Conservation (phyloP, 2,113 vertebrate genomes). For the Melanerpes formicivorus region DNA sequence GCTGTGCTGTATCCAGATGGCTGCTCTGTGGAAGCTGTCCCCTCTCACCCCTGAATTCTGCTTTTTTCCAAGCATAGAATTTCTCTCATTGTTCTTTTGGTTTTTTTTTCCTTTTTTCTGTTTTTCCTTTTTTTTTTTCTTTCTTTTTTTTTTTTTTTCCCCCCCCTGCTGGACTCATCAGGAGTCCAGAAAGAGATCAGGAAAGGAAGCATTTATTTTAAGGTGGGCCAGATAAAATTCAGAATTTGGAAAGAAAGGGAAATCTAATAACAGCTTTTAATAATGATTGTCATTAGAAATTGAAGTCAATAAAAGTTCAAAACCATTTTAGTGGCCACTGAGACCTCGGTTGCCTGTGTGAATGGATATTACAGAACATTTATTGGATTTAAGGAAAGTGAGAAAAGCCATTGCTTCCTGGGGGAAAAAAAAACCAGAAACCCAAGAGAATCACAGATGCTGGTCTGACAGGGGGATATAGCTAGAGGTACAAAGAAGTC, state of each 20-base stretch:
- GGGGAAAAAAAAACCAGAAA: not conserved
- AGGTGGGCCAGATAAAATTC: not conserved
- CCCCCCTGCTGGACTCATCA: not conserved
- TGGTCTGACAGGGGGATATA: not conserved
- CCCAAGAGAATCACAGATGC: not conserved
- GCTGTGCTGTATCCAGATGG: not conserved
- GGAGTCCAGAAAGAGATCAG: not conserved
- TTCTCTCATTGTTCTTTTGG: not conserved
- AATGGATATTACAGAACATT: conserved; percentile 48
- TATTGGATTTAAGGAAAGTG: conserved; percentile 41
- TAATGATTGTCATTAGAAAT: not conserved
- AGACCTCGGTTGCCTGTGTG: conserved; percentile 21
- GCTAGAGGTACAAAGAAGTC: conserved; percentile 26
- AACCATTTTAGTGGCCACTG: conserved; percentile 21
- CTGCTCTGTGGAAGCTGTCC: not conserved
- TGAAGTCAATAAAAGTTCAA: conserved; percentile 15
- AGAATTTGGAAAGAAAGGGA: not conserved
- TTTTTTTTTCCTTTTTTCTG: not conserved
- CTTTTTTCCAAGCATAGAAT: not conserved
- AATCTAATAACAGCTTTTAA: not conserved
- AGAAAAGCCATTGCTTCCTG: not conserved
- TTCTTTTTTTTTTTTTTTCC: not conserved
- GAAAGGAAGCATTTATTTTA: not conserved
- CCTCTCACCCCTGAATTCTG: not conserved
- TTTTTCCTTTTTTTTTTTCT: too few species aligned